Evolutionary conservation across 2,888 invertebrate genomes (phyloP), one percentile per base, ranked within the genome.

Genomic region (Lamellibrachia columna): DNA sequence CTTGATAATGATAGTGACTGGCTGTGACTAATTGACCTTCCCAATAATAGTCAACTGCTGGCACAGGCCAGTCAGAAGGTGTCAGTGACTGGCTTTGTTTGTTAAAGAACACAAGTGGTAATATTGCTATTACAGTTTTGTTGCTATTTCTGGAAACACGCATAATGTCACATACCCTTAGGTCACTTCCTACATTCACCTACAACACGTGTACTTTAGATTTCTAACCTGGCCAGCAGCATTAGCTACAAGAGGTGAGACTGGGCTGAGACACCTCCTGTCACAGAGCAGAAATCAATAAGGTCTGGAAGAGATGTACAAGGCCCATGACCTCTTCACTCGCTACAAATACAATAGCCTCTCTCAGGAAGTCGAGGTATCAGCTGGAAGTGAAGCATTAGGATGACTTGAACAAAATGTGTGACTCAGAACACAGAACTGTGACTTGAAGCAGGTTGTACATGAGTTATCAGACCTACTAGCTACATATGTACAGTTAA

Each of bases 281-380:
- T 75, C 75, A 75, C 75, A 22, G 75, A n/a, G 75, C 75, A 75
- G 75, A 75, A 75, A 75, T 75, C 75, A 75, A 75, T 75, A 75
- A 75, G 75, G 75, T 75, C 75, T 75, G 75, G 75, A 15, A 7
- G 75, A 22, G 75, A 75, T 75, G 75, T 75, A 75, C 75, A 75
- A 22, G 75, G 22, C 15, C 15, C 75, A 75, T 75, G 75, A 75
- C 22, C 75, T 22, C 15, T 75, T 75, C 75, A 2, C 75, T 22
- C 0, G 75, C 75, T n/a, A 75, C 75, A 75, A 75, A 75, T n/a
- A 75, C 75, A 75, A 75, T 75, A 75, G 75, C 15, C 7, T 22
- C 6, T 40, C 40, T 40, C 40, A 1, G 40, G 40, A 40, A 40
- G 40, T 40, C 40, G 40, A 40, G 40, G 40, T 75, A 11, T 22